Base-by-base conservation (phyloP, 2,797 vertebrate species). In the Oophaga sylvatica region DNA sequence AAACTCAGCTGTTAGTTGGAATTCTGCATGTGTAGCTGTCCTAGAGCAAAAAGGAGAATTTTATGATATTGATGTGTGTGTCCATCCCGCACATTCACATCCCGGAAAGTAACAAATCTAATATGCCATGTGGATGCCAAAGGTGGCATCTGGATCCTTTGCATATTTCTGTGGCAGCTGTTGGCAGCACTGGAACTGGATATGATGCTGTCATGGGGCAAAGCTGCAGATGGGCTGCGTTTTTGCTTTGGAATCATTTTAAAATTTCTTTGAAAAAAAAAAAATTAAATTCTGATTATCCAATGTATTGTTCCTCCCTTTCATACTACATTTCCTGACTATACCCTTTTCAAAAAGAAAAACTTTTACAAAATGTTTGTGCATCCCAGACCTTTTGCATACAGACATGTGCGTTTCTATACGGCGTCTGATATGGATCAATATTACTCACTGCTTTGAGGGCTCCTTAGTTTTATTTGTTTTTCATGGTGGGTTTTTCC, bases 131-230 rank as follows among this genome's bases (percentile, higher is more conserved):
- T 70, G 70, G 48, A 48, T 85, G 87, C 87, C 87, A 85, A 89
- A 26, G 35, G 29, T 85, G 87, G 79, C 87, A 89, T 89, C 87
- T 89, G 87, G 83, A 89, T 85, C 83, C 62, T 82, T 78, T 86
- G 71, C 87, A 89, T 89, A 85, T 89, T 89, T 65, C 57, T 77
- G 84, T 70, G 83, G 83, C 87, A 89, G 87, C 87, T 89, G 87
- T 86, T 89, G 79, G 83, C 70, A 85, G 83, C 79, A 81, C 81
- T 77, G 83, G 71, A 89, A 82, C 56, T 89, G 83, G 84, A 86
- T 70, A 82, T 60, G 48, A 85, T 45, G 85, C 60, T 89, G 78
- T 89, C 70, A 75, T 68, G 62, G 82, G 87, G 87, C 45, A 81
- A 81, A 81, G 70, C 78, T 82, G 83, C 87, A 89, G 87, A 89